These are phyloP conservation scores for Cerceris ruficornis DNA, from an alignment of 2,888 invertebrate genomes.

Conservation along the genomic window DNA sequence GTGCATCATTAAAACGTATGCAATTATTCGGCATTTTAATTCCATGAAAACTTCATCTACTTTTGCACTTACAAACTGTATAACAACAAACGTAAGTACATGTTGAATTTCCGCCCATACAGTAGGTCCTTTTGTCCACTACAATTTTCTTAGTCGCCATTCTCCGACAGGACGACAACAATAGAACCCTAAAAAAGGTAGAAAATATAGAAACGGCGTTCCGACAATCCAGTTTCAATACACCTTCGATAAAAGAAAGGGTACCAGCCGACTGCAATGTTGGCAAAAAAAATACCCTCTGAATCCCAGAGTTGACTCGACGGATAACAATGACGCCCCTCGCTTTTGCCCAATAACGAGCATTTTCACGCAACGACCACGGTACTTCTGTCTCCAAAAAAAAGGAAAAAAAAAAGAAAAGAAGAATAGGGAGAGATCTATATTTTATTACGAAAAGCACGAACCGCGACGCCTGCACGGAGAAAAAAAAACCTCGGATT, in stretches of 20 bases:
- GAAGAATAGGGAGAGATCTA: neutral
- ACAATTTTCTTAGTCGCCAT: constrained; percentile 8
- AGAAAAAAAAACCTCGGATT: no score
- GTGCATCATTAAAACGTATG: no score
- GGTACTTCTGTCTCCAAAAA: neutral
- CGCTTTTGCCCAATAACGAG: constrained; percentile 1
- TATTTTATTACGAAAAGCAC: neutral
- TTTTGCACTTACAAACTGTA: neutral
- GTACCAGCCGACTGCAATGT: constrained; percentile 26
- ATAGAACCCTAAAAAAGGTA: neutral
- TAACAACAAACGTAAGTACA: neutral
- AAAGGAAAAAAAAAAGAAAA: neutral
- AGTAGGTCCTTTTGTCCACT: neutral
- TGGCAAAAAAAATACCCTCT: neutral
- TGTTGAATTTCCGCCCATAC: neutral
- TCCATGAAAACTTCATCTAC: neutral
- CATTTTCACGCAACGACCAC: constrained; percentile 8
- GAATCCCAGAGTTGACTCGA: constrained; percentile 4
- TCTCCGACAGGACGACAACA: neutral
- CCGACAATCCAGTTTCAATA: constrained; percentile 25
- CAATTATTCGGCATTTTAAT: neutral
- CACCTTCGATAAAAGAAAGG: constrained; percentile 24
- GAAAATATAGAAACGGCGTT: neutral
- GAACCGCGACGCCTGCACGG: neutral
- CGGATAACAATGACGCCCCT: constrained; percentile 10